Evolutionary conservation across 2,113 vertebrate species (phyloP).

Genomic region (Semicossyphus pulcher): DNA sequence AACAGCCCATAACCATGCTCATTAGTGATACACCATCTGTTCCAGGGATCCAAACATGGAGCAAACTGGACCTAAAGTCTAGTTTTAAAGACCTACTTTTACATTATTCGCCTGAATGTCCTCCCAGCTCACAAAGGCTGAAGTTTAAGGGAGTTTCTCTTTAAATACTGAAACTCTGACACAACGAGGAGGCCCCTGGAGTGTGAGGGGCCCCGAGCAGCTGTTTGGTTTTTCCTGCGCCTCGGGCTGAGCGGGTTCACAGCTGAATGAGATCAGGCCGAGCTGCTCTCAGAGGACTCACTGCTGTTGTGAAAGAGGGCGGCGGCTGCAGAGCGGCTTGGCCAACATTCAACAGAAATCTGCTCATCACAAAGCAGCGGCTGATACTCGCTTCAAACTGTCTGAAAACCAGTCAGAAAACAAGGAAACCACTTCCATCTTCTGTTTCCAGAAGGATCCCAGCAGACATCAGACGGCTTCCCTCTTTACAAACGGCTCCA

Average conservation of each 20-base stretch:
- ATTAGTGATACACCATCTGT: no score
- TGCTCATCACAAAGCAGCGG: background rate
- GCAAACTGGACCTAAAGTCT: no score
- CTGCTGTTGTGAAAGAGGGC: slow-evolving; percentile 58
- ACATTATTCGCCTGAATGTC: no score
- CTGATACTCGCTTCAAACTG: no score
- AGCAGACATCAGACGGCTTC: no score
- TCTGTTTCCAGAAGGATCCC: no score
- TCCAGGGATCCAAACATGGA: no score
- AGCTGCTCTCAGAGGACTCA: slow-evolving; percentile 21
- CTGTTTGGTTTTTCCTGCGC: background rate
- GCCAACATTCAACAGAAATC: background rate
- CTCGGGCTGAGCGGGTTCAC: slow-evolving; percentile 3
- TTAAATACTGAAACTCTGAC: background rate
- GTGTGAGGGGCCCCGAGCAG: background rate
- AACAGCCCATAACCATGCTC: no score
- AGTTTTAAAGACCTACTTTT: no score
- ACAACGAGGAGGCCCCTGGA: background rate
- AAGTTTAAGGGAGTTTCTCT: slow-evolving; percentile 2
- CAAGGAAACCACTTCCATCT: no score
- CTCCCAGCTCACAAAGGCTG: no score
- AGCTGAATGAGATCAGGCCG: slow-evolving; percentile 46
- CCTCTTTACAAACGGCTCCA: no score
- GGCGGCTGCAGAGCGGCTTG: slow-evolving; percentile 36
- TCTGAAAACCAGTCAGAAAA: background rate